Percentiles rank a stretch among this genome's conserved stretches.
phyloP scores from a whole-genome alignment of 2,888 invertebrate genomes.

The Sesia bembeciformis region DNA sequence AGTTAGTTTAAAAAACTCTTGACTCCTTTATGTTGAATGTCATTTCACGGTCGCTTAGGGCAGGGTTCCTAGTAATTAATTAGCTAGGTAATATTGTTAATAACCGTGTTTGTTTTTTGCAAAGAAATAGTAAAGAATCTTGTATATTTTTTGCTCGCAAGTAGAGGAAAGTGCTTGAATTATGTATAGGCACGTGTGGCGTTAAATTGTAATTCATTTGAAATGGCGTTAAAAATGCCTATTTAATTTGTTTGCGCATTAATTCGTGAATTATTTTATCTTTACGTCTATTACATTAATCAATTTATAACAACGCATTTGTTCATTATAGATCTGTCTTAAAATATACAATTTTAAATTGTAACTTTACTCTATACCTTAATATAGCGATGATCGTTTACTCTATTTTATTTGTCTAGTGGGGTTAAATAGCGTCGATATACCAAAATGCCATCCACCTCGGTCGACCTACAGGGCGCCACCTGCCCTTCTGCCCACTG shows the following conservation, averaged over 20 bases:
- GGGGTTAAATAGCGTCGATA: constrained; percentile 22
- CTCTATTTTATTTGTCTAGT: constrained; percentile 2
- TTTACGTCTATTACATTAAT: not conserved
- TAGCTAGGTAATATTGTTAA: constrained; percentile 8
- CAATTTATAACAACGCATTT: too few relatives aligned
- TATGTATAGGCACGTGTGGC: not conserved
- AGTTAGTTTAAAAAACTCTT: constrained; percentile 5
- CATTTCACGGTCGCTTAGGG: constrained; percentile 53
- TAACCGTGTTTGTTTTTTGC: constrained; percentile 1
- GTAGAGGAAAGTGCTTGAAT: constrained; percentile 1
- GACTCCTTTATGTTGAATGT: constrained; percentile 27
- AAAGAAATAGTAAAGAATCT: not conserved
- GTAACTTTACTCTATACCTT: too few relatives aligned
- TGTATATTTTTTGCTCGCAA: too few relatives aligned
- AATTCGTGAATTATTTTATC: not conserved
- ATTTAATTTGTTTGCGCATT: constrained; percentile 6
- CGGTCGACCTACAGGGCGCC: constrained; percentile 18
- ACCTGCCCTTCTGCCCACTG: constrained; percentile 23
- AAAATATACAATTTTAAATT: not conserved
- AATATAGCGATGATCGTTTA: not conserved
- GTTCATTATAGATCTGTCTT: not conserved
- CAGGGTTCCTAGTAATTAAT: constrained; percentile 14
- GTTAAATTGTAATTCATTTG: constrained; percentile 9
- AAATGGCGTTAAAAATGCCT: constrained; percentile 8
- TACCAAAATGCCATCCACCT: constrained; percentile 43